A percentile compares a stretch with the other conserved stretches of the same genome.
These are phyloP conservation scores for Lomographa bimaculata DNA, from an alignment of 2,888 invertebrate species.

Conservation along the genomic window DNA sequence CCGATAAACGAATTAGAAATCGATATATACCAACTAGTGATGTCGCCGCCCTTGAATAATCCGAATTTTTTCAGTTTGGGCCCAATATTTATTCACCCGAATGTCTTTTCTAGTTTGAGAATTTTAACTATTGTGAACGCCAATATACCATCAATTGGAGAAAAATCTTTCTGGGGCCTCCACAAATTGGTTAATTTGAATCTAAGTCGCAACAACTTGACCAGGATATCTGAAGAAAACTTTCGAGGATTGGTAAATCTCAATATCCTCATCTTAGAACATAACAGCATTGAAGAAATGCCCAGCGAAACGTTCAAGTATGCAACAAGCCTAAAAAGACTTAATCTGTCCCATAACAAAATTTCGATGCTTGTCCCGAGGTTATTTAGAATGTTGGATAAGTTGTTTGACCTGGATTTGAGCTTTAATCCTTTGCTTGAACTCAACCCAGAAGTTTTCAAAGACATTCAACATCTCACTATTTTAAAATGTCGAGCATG, in stretches of 20 bases:
- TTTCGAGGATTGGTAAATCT: constrained; percentile 91
- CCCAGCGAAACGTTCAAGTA: constrained; percentile 90
- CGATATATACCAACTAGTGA: constrained; percentile 86
- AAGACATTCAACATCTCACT: constrained; percentile 88
- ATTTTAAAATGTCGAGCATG: constrained; percentile 89
- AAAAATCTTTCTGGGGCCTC: constrained; percentile 92
- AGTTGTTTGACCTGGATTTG: constrained; percentile 88
- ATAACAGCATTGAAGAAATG: constrained; percentile 89
- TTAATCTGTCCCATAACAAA: constrained; percentile 87
- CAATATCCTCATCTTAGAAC: constrained; percentile 87
- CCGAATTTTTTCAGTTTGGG: constrained; percentile 88
- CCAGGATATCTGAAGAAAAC: constrained; percentile 87
- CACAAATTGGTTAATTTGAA: constrained; percentile 85
- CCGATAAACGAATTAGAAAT: constrained; percentile 86
- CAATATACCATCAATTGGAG: constrained; percentile 89
- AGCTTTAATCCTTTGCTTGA: constrained; percentile 89
- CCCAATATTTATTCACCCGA: constrained; percentile 85
- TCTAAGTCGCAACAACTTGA: constrained; percentile 89
- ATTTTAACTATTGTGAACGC: constrained; percentile 89
- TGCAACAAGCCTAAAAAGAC: constrained; percentile 86
- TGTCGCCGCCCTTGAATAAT: constrained; percentile 85
- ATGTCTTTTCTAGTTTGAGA: constrained; percentile 82
- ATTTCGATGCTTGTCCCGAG: constrained; percentile 87
- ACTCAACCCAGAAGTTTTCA: constrained; percentile 91
- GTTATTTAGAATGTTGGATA: constrained; percentile 89